Evolutionary conservation across 2,113 vertebrate genomes (phyloP), one percentile per base, ranked within the genome.

Genomic region (Engraulis encrasicolus): DNA sequence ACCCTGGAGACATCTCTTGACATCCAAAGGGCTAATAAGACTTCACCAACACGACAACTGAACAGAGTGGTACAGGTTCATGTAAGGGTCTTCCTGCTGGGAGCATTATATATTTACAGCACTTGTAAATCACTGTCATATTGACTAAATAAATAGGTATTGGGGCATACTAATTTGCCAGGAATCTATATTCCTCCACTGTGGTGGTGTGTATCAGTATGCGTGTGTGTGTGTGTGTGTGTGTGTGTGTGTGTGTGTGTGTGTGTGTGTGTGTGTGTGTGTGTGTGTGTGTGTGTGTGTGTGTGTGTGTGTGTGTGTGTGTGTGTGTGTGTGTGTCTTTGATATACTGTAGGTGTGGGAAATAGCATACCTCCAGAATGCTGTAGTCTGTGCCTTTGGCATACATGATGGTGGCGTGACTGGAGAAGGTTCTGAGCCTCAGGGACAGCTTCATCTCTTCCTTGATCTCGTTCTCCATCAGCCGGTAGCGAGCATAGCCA

Each of bases 311-410:
- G 78, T 74, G 36, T 18, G 49, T 77, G 52, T 40, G 52, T 77
- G n/a, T n/a, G n/a, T n/a, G n/a, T n/a, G n/a, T n/a, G n/a, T n/a
- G n/a, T n/a, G n/a, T n/a, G n/a, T n/a, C n/a, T n/a, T n/a, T n/a
- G n/a, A n/a, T n/a, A n/a, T n/a, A n/a, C n/a, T n/a, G n/a, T n/a
- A n/a, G n/a, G 36, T 66, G 17, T 61, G 6, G 3, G 79, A 5
- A 6, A n/a, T n/a, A n/a, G 58, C 71, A 49, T 90, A 99, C 98
- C 97, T 99, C 98, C 4, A 99, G 94, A 90, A 99, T 98, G 91
- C 98, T 99, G 88, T 99, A 99, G 93, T 99, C 98, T 0, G 97
- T 99, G 78, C 97, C 98, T 86, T 97, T 97, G 7, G 98, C 97
- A 0, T 99, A 99, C 98, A 99, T 99, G 78, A 99, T 94, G 2